phyloP scores from a whole-genome alignment of 2,113 vertebrate species.

The Coreoperca whiteheadi region DNA sequence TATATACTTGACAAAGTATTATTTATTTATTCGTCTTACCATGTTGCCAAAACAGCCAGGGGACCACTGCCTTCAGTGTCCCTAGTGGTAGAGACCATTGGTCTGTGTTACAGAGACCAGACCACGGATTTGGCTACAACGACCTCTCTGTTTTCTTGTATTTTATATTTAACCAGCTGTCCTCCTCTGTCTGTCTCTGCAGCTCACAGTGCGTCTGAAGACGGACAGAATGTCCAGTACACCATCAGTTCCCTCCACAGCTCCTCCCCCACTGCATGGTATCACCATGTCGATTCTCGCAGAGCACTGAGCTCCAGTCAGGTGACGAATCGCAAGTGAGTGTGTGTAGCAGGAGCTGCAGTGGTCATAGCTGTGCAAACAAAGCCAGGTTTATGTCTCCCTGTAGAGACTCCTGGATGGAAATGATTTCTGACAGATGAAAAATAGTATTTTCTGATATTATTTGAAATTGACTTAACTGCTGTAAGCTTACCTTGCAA shows the following conservation, averaged over 20 bases:
- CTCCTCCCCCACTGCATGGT: background rate
- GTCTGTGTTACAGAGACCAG: no score
- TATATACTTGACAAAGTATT: no score
- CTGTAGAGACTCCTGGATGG: constrained; percentile 25
- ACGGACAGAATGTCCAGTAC: constrained; percentile 35
- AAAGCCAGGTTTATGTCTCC: constrained; percentile 42
- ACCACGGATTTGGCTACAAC: no score
- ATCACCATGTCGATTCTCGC: constrained; percentile 57
- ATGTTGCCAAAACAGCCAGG: no score
- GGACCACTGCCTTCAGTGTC: no score
- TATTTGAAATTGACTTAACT: background rate
- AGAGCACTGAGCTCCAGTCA: constrained; percentile 46
- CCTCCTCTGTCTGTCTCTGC: background rate
- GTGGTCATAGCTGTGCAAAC: constrained; percentile 38
- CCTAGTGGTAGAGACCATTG: no score
- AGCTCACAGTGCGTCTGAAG: constrained; percentile 76
- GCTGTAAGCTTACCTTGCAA: background rate
- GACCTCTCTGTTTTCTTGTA: no score
- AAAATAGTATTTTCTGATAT: background rate
- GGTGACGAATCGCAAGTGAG: constrained; percentile 83
- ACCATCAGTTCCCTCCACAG: background rate
- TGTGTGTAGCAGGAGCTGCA: constrained; percentile 62
- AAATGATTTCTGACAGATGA: background rate
- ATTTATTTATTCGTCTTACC: no score
- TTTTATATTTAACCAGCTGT: background rate